A percentile compares a stretch with the other conserved stretches of the same genome.
Conservation (phyloP, 2,888 invertebrate genomes). For the Endotricha flammealis region DNA sequence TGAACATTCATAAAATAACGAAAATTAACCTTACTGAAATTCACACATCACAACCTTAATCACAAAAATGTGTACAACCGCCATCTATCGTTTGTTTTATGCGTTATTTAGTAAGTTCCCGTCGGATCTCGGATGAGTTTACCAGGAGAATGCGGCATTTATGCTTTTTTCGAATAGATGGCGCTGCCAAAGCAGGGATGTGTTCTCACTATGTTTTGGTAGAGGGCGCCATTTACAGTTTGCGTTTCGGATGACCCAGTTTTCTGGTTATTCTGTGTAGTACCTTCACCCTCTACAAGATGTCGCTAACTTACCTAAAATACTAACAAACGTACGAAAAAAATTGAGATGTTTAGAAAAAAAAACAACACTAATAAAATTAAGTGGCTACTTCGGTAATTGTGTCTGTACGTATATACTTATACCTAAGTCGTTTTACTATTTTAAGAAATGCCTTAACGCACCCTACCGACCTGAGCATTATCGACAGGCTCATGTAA, state of each 20-base stretch:
- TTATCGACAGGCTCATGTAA: too few species aligned
- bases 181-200: slow-evolving; percentile 21
- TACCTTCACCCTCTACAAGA: slow-evolving; percentile 33
- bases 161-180: slow-evolving; percentile 20
- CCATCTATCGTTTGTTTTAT: slow-evolving; percentile 43
- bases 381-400: too few species aligned
- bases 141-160: not conserved
- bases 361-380: too few species aligned
- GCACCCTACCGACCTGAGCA: too few species aligned
- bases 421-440: too few species aligned
- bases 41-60: slow-evolving; percentile 44
- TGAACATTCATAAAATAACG: slow-evolving; percentile 11
- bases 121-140: slow-evolving; percentile 24
- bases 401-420: too few species aligned
- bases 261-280: not conserved
- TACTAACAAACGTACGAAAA: too few species aligned
- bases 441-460: too few species aligned
- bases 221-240: slow-evolving; percentile 9
- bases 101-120: slow-evolving; percentile 25
- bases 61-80: slow-evolving; percentile 29
- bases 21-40: too few species aligned
- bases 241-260: not conserved
- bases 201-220: not conserved
- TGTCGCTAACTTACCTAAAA: too few species aligned
- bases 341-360: too few species aligned